Base-by-base conservation (phyloP, 2,113 vertebrate species). In the Rallus limicola region DNA sequence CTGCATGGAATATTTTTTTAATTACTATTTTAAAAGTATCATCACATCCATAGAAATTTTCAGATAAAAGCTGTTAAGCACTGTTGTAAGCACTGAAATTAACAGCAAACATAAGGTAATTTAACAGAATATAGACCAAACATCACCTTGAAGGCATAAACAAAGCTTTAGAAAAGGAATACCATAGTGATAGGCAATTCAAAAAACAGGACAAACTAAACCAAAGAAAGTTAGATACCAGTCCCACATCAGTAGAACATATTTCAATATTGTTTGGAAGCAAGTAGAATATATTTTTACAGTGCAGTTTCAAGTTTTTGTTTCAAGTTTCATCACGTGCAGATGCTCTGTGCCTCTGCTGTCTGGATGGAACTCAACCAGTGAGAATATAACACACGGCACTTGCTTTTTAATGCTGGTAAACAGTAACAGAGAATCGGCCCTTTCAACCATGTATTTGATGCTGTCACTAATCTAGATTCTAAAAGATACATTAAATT, bases 1-100 rank as follows among this genome's bases (percentile, higher is more conserved):
- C 97, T 98, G 88, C 6, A 74, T 19, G 3, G 15, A 81, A 88
- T 46, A 29, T 21, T 21, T 48, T 48, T 48, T 48, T 48, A 50
- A 29, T 10, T 28, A 68, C 0, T 56, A 46, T 82, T 58, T 78
- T 19, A 70, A 60, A 15, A 78, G 63, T 13, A 63, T 2, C 1
- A 0, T 21, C 34, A 82, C 5, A 40, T 88, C 21, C 67, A 52
- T 0, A 48, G 5, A 5, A 52, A 64, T 76, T 89, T 84, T 76
- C 38, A 75, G 14, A 56, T 20, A 69, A 55, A 62, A 64, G 3
- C 46, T 15, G 13, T 6, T 71, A 3, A 72, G 38, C 15, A n/a
- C 12, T 36, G 9, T 3, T 33, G 5, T 64, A 56, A 68, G 31
- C 13, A 58, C 1, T 58, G 33, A 84, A 84, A 76, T 40, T 15